A percentile compares a stretch with the other conserved stretches of the same genome.
Conservation (phyloP, 2,888 invertebrate genomes). For the Ptilodon capucinus region DNA sequence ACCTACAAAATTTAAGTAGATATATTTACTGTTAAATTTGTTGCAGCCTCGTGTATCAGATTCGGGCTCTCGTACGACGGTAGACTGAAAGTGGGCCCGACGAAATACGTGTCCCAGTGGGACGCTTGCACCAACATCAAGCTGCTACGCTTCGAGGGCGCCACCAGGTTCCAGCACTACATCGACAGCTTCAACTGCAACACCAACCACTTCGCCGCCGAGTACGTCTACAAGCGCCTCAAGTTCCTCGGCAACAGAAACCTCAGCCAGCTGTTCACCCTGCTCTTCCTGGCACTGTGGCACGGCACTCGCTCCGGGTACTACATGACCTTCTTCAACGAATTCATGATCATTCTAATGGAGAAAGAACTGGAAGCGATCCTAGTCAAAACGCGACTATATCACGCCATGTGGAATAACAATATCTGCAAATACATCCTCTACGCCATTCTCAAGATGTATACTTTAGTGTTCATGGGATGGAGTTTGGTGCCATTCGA, state of each 20-base stretch:
- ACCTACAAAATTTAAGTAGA: too few species aligned
- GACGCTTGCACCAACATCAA: conserved; percentile 95
- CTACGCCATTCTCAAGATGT: conserved; percentile 85
- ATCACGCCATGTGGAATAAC: conserved; percentile 70
- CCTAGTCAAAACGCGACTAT: conserved; percentile 73
- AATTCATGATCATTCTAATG: conserved; percentile 92
- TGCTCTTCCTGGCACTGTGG: conserved; percentile 96
- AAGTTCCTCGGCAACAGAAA: conserved; percentile 93
- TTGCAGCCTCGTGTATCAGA: conserved; percentile 77
- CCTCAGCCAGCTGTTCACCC: conserved; percentile 90
- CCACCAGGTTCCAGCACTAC: conserved; percentile 92
- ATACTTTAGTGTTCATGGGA: conserved; percentile 92
- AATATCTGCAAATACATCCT: conserved; percentile 63
- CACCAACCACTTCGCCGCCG: conserved; percentile 96
- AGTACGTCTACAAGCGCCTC: conserved; percentile 96
- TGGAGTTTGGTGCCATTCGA: conserved; percentile 91
- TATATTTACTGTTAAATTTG: conserved; percentile 8
- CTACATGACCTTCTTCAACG: conserved; percentile 95
- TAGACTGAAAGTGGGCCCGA: conserved; percentile 77
- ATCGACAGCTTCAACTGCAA: conserved; percentile 97
- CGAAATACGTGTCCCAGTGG: conserved; percentile 81
- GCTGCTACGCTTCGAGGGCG: conserved; percentile 90
- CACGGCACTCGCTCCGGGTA: conserved; percentile 98
- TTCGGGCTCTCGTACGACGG: conserved; percentile 94
- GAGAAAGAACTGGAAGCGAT: conserved; percentile 89